Evolutionary conservation across 2,113 vertebrate genomes (phyloP).

Genomic region (Eurypyga helias): DNA sequence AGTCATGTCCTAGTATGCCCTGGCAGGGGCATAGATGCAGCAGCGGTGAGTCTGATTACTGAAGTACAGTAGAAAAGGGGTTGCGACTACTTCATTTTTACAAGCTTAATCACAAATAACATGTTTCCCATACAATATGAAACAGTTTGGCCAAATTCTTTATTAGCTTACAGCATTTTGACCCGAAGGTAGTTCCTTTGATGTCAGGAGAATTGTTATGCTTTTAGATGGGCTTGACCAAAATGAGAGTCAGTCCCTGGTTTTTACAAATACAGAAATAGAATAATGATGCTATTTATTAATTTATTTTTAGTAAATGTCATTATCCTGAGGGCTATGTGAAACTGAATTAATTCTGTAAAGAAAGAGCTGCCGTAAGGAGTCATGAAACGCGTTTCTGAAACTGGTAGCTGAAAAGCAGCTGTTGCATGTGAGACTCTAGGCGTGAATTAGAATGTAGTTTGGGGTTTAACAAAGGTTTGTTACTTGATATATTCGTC

Average conservation of each 20-base stretch:
- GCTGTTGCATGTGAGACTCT: background rate
- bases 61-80: background rate
- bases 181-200: background rate
- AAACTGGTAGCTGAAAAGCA: background rate
- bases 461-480: background rate
- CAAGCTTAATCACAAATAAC: background rate
- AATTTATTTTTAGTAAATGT: background rate
- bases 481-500: background rate
- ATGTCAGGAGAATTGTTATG: background rate
- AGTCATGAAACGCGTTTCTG: background rate
- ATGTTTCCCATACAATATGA: background rate
- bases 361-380: background rate
- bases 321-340: background rate
- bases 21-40: background rate
- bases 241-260: background rate
- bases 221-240: background rate
- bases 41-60: background rate
- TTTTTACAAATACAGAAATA: slow-evolving; percentile 11
- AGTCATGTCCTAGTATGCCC: background rate
- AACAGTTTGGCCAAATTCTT: background rate
- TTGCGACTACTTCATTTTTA: background rate
- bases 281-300: background rate
- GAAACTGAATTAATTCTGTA: background rate
- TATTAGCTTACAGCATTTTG: background rate
- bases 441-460: background rate